These are phyloP conservation scores for Lamprologus ornatipinnis DNA, from an alignment of 2,113 vertebrate species.

Conservation along the genomic window DNA sequence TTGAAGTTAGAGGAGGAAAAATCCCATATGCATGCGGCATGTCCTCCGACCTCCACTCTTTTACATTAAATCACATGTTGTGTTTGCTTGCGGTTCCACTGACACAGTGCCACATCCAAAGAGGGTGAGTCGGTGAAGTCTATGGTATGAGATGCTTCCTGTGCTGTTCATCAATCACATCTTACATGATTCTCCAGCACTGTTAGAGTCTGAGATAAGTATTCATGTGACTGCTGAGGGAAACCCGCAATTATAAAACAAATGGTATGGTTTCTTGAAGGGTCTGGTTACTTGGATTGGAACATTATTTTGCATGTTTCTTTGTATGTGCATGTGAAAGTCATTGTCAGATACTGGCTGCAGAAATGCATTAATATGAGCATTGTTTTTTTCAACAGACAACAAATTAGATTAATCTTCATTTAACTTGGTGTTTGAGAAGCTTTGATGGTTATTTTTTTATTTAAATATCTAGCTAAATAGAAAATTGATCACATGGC, in stretches of 20 bases:
- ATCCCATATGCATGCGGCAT: not conserved
- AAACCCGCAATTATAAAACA: not conserved
- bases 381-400: not conserved
- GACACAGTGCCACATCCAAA: not conserved
- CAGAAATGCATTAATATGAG: not conserved
- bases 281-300: not conserved
- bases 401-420: not conserved
- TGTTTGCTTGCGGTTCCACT: slow-evolving; percentile 34
- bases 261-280: not conserved
- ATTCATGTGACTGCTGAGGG: not conserved
- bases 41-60: not conserved
- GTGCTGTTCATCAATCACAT: not conserved
- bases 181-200: not conserved
- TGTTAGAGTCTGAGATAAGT: not conserved
- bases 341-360: not conserved
- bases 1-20: not conserved
- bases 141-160: not conserved
- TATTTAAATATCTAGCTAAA: not conserved
- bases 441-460: not conserved
- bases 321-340: not conserved
- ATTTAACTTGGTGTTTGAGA: not conserved
- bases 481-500: not conserved
- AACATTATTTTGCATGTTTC: not conserved
- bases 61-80: slow-evolving; percentile 21
- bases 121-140: not conserved